phyloP scores from a whole-genome alignment of 2,888 invertebrate genomes.

The Rhamphomyia laevipes region DNA sequence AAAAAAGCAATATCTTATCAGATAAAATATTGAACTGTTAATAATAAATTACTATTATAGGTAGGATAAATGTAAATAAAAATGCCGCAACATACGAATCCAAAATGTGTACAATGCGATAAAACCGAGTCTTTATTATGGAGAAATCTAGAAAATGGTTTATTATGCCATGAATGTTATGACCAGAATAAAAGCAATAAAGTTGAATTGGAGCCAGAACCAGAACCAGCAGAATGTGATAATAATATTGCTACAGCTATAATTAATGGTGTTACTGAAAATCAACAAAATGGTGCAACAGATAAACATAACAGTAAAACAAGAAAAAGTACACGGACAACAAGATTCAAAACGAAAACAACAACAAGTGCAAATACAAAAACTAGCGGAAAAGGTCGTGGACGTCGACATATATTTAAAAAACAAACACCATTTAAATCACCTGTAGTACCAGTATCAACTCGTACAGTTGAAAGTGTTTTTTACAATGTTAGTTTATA shows the following conservation, averaged over 20 bases:
- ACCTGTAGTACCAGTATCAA: conserved; percentile 67
- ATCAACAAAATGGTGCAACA: conserved; percentile 3
- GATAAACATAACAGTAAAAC: not conserved
- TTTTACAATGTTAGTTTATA: conserved; percentile 33
- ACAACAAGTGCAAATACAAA: conserved; percentile 27
- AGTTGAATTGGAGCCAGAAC: conserved; percentile 18
- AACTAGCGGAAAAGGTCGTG: conserved; percentile 48
- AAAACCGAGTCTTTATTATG: conserved; percentile 59
- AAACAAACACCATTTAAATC: conserved; percentile 63
- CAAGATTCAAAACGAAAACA: conserved; percentile 40
- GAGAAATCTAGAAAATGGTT: conserved; percentile 62
- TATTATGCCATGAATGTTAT: conserved; percentile 65
- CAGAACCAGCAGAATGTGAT: not conserved
- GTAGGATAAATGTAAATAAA: conserved; percentile 1
- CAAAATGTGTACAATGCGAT: conserved; percentile 58
- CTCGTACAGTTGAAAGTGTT: conserved; percentile 62
- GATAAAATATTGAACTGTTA: no score
- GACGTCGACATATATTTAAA: conserved; percentile 66
- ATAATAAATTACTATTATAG: not conserved
- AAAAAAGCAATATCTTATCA: no score
- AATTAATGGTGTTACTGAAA: not conserved
- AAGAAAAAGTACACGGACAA: conserved; percentile 21
- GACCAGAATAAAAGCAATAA: conserved; percentile 40
- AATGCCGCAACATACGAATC: conserved; percentile 27
- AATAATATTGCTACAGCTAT: not conserved